Conservation (phyloP, 2,797 vertebrate genomes). For the Garrulus glandarius region DNA sequence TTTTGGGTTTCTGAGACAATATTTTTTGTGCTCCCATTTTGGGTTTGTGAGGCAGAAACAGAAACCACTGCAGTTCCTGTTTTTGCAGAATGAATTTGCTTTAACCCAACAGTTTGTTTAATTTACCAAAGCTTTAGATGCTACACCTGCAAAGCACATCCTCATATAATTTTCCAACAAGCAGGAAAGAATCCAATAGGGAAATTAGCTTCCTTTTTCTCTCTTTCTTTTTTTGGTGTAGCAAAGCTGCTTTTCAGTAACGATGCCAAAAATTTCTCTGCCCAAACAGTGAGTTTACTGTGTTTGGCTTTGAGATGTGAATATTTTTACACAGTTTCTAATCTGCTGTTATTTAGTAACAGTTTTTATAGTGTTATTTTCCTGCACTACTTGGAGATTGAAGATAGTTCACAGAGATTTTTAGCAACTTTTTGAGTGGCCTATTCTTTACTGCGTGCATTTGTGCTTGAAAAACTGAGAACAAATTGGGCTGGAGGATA, state of each 20-base stretch:
- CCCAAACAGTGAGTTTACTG: slow-evolving; percentile 43
- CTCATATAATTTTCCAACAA: slow-evolving; percentile 1
- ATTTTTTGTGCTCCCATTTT: slow-evolving; percentile 13
- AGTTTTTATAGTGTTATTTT: slow-evolving; percentile 16
- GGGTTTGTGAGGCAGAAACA: slow-evolving; percentile 10
- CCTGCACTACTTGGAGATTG: neutral
- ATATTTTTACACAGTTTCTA: slow-evolving; percentile 40
- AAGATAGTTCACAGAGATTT: neutral
- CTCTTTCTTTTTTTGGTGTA: slow-evolving; percentile 7
- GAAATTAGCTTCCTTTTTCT: slow-evolving; percentile 37
- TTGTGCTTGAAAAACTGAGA: slow-evolving; percentile 1
- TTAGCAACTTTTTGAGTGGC: slow-evolving; percentile 26
- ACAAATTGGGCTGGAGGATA: neutral
- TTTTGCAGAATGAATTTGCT: slow-evolving; percentile 38
- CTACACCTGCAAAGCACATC: slow-evolving; percentile 57
- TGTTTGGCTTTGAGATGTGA: slow-evolving; percentile 42
- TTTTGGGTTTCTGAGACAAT: slow-evolving; percentile 1
- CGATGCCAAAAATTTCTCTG: slow-evolving; percentile 33
- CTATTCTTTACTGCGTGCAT: neutral
- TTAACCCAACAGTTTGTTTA: slow-evolving; percentile 31
- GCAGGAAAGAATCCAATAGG: slow-evolving; percentile 21
- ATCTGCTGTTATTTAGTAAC: slow-evolving; percentile 23
- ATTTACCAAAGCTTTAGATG: slow-evolving; percentile 24
- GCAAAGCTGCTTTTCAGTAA: slow-evolving; percentile 45
- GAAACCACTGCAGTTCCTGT: slow-evolving; percentile 19